Base-by-base conservation (phyloP, 1,140 invertebrate species). In the Temnothorax nylanderi region DNA sequence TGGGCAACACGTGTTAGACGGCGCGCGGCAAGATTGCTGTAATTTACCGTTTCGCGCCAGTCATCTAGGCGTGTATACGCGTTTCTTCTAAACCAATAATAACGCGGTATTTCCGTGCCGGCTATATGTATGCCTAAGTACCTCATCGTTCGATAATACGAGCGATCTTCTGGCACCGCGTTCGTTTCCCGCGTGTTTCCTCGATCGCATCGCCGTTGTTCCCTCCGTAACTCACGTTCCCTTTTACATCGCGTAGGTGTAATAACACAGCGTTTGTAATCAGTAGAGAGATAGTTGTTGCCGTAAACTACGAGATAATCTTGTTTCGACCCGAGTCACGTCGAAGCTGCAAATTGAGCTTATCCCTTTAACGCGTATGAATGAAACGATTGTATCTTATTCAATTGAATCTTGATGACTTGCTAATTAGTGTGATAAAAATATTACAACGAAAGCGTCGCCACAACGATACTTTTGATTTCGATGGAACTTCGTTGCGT, bases 1-100 rank as follows among this genome's bases (percentile, higher is more conserved):
- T 87, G 51, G 88, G 72, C 65, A 89, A 90, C 89, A 87, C 89
- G 88, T 89, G 88, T 89, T 90, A 90, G 88, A 89, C 89, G 76
- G 88, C 88, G 88, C 75, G 69, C 88, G 76, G 88, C 49, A 74
- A 89, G 65, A 90, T 90, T 90, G 89, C 89, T 65, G 88, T 89
- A 89, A 90, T 90, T 89, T 78, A 89, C 65, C 88, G 88, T 90
- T 90, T 90, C 89, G 88, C 88, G 32, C 85, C 72, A 89, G 85
- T 90, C 89, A 82, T 89, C 85, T 71, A 90, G 65, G 72, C 85
- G 88, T 78, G 65, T 86, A 72, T 89, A 74, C 67, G 54, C 60
- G 56, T 11, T 37, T 60, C 88, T 69, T 62, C 76, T 44, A 72
- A 90, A 87, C 88, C 88, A 78, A 90, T 90, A 90, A 90, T 90